Base-by-base conservation (phyloP, 2,113 vertebrate species). In the Stegastes partitus region DNA sequence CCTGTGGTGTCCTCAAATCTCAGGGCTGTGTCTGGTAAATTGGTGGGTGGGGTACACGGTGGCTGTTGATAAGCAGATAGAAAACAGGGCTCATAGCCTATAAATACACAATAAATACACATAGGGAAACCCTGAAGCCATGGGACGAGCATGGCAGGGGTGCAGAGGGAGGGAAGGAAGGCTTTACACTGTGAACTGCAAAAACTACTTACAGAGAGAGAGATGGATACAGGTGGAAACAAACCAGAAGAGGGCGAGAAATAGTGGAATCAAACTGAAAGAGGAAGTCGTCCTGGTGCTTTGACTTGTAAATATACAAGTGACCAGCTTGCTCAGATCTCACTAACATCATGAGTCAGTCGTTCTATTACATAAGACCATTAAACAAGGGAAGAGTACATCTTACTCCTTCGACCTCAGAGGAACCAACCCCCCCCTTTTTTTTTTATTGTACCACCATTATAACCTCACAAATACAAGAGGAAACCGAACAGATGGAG, bases 31-130 rank as follows among this genome's bases (percentile, higher is more conserved):
- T 91, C 81, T 77, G 77, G 54, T 81, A 93, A 93, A 93, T 90
- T 92, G 91, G 87, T 90, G 90, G 92, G 94, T 93, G 91, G 87
- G 87, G 89, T 66, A 74, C 64, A 61, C 4, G 26, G 85, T 66
- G 87, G 81, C 82, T 77, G 85, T 81, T 91, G 92, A 94, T 93
- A 91, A 92, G 87, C 87, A 88, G 90, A 91, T 85, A 85, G 84
- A 82, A 88, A 87, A 81, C 77, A 88, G 90, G 75, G 66, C 86
- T 77, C 61, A 49, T 79, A 1, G 47, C 76, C 83, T 93, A 85
- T 90, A 93, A 93, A 92, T 92, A 90, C 65, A 65, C 72, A 83
- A 84, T 84, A 87, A 92, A 92, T 90, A 86, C 81, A 87, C 65
- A 71, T 25, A 77, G 80, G 77, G 84, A 82, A 89, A 92, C 75